phyloP scores from a whole-genome alignment of 2,113 vertebrate genomes.

The Muntiacus reevesi region DNA sequence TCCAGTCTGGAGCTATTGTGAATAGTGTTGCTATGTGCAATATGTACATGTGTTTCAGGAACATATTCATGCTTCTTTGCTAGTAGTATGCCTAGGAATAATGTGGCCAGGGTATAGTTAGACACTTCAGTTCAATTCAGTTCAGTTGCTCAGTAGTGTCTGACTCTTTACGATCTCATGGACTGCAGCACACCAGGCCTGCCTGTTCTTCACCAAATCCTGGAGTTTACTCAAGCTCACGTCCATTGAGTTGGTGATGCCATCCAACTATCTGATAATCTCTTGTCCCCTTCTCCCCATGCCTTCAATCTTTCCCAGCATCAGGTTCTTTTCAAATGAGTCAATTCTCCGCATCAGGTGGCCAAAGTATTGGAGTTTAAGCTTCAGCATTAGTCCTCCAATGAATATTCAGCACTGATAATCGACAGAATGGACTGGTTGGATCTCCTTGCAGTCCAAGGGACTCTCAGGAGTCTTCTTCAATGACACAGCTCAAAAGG shows the following conservation, averaged over 20 bases:
- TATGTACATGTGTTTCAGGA: neutral
- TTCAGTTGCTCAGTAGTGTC: neutral
- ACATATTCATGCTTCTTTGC: neutral
- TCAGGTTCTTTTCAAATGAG: neutral
- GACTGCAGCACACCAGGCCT: neutral
- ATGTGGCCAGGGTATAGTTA: neutral
- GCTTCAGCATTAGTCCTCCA: neutral
- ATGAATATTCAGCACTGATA: neutral
- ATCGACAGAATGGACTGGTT: neutral
- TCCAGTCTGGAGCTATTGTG: neutral
- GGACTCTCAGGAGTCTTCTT: neutral
- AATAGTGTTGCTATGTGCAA: neutral
- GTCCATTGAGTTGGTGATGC: neutral
- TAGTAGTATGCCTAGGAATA: neutral
- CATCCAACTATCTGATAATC: neutral
- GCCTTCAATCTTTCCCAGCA: neutral
- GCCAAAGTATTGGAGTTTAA: neutral
- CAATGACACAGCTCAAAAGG: neutral
- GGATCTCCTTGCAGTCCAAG: neutral
- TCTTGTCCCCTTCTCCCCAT: neutral
- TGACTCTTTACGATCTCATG: fast-evolving
- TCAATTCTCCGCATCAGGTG: neutral
- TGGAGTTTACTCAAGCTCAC: neutral
- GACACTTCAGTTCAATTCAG: neutral
- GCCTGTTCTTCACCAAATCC: neutral